Evolutionary conservation across 2,797 vertebrate genomes (phyloP).

Genomic region (Clarias fuscus): DNA sequence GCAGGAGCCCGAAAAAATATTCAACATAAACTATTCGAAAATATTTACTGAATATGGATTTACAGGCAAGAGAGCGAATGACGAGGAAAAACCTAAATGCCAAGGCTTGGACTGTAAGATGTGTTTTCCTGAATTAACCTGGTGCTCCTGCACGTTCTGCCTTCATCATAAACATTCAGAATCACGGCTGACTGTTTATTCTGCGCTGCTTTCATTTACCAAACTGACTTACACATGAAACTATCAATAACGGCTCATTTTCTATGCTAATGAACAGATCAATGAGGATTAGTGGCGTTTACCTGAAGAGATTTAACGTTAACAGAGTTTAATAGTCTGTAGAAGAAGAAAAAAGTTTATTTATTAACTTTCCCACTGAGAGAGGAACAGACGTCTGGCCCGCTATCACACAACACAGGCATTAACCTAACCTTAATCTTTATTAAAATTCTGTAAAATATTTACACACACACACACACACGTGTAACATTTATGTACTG

Average conservation of each 20-base stretch:
- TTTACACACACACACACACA: too few species aligned
- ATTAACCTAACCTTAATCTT: neutral
- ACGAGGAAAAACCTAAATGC: neutral
- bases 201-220: neutral
- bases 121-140: too few species aligned
- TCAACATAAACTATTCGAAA: neutral
- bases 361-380: neutral
- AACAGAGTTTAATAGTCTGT: neutral
- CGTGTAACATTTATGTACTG: neutral
- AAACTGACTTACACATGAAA: neutral
- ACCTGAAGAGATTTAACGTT: neutral
- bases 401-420: neutral
- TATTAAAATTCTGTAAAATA: neutral
- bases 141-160: too few species aligned
- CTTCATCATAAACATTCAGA: neutral
- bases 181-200: neutral
- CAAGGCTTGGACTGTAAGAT: neutral
- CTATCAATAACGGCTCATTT: neutral
- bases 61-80: neutral
- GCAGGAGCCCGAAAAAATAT: neutral
- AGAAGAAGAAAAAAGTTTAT: neutral
- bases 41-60: neutral
- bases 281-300: neutral
- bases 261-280: conserved; percentile 6
- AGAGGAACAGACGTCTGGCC: neutral